Evolutionary conservation across 2,113 vertebrate genomes (phyloP), one percentile per base, ranked within the genome.

Genomic region (Sitta europaea): DNA sequence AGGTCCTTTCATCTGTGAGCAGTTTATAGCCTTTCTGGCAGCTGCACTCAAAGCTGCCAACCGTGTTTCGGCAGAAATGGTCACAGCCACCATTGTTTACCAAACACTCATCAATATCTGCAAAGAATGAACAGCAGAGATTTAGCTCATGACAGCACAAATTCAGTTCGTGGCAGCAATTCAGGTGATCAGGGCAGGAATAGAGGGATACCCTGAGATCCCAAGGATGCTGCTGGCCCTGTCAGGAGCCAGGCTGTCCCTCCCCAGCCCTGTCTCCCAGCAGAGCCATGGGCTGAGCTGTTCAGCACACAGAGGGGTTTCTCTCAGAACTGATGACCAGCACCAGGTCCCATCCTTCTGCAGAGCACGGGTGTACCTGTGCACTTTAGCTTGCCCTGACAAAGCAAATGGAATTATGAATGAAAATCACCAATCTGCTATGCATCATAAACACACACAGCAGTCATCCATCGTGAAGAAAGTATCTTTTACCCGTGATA

Each of bases 31-130:
- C 99, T 90, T 99, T 99, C 96, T 98, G 99, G 94, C 99, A 99
- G 98, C 99, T 99, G 93, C 99, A 99, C 90, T 99, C 99, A n/a
- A 99, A 99, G 96, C 99, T 99, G 79, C 99, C 99, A 88, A 99
- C 99, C 0, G 99, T 99, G 97, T 99, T 99, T 43, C 99, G 86
- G 97, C 99, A 99, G 97, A 98, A 99, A 94, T 99, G 99, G 96
- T 99, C 99, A 12, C 99, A 99, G 95, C 99, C 99, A 4, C 99
- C 99, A 0, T 99, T 99, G 97, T 99, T 99, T 94, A 98, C 98
- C 98, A 98, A 97, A 93, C 99, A 99, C 94, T 99, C 99, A 35
- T 99, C 99, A 19, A 99, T 99, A 94, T 99, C 99, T 99, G 98
- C 14, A 33, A 72, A 38, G 83, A 86, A 87, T 3, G 21, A 91